Percentiles rank a stretch among this genome's conserved stretches.
phyloP scores from a whole-genome alignment of 2,888 invertebrate species.

The Reticulitermes lucifugus region DNA sequence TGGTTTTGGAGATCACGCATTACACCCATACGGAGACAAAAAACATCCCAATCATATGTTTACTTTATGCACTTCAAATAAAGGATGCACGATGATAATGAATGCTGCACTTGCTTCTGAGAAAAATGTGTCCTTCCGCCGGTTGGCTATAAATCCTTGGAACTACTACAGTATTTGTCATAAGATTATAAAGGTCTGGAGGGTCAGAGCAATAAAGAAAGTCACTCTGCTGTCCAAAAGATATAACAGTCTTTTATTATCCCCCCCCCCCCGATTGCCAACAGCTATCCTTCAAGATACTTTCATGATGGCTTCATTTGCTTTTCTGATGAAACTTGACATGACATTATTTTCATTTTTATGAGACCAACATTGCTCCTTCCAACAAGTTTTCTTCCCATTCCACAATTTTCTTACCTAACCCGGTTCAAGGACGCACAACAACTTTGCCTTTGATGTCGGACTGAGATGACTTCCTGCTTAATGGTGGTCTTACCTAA shows the following conservation, averaged over 20 bases:
- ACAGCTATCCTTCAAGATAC: conserved; percentile 22
- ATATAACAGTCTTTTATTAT: background rate
- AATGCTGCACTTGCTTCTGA: no score
- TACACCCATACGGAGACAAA: no score
- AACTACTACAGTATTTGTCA: no score
- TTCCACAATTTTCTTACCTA: background rate
- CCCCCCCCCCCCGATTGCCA: background rate
- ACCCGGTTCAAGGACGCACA: conserved; percentile 12
- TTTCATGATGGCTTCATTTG: conserved; percentile 40
- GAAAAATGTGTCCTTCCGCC: no score
- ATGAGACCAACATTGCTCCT: conserved; percentile 5
- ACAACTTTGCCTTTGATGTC: background rate
- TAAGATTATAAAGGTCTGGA: background rate
- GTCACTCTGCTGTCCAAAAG: background rate
- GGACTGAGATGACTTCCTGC: background rate
- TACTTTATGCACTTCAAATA: no score
- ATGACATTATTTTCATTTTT: conserved; percentile 40
- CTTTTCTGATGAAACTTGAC: conserved; percentile 27
- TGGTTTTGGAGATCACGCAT: no score
- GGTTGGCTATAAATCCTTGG: no score
- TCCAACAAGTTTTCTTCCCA: conserved; percentile 20
- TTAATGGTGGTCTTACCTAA: background rate
- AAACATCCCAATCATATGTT: no score
- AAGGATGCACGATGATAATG: no score
- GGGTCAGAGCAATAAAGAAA: conserved; percentile 13